phyloP scores from a whole-genome alignment of 2,888 invertebrate species.

The Eudemis profundana region DNA sequence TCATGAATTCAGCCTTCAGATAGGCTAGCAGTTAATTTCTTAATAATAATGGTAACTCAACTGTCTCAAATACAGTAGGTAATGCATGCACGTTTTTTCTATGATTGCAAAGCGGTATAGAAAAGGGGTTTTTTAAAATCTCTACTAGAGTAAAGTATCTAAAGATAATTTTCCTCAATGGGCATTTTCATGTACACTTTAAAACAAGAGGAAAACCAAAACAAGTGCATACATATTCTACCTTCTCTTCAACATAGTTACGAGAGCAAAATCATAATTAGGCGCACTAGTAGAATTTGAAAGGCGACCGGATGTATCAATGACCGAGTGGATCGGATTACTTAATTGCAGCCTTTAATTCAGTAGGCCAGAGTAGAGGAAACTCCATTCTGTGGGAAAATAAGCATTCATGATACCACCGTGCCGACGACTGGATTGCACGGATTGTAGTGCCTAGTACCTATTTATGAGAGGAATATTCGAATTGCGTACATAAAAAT shows the following conservation, averaged over 20 bases:
- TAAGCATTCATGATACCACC: conserved; percentile 7
- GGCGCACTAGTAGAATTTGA: conserved; percentile 51
- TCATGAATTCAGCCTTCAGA: no score
- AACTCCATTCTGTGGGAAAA: conserved; percentile 41
- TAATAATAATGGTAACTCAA: no score
- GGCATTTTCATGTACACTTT: neutral
- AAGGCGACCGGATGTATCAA: conserved; percentile 64
- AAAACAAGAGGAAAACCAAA: conserved; percentile 9
- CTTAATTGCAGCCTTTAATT: conserved; percentile 56
- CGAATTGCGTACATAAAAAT: no score
- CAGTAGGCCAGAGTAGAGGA: conserved; percentile 44
- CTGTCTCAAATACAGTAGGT: no score
- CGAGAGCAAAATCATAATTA: conserved; percentile 36
- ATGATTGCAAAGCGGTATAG: no score
- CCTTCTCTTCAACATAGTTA: conserved; percentile 13
- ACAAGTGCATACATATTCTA: neutral
- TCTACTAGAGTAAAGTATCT: no score
- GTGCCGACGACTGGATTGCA: neutral
- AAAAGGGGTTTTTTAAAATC: no score
- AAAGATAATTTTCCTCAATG: neutral
- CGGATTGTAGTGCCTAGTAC: no score
- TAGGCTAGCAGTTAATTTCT: no score
- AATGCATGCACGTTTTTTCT: no score
- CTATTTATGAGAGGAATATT: no score
- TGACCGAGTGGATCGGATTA: conserved; percentile 62